Percentiles rank a stretch among this genome's conserved stretches.
Conservation (phyloP, 2,888 invertebrate genomes). For the Tipula lateralis region DNA sequence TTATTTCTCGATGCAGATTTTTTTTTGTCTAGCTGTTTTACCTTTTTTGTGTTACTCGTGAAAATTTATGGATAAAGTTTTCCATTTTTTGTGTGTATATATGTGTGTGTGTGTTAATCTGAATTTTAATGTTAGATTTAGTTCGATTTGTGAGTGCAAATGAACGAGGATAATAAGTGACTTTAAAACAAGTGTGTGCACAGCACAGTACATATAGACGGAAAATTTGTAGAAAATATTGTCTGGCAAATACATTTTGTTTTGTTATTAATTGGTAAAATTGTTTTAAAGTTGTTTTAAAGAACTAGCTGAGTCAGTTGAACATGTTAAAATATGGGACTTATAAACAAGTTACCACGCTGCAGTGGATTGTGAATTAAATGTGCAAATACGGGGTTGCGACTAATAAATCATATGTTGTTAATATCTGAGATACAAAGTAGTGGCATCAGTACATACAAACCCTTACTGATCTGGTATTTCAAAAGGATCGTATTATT, state of each 20-base stretch:
- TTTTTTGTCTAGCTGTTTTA: not conserved
- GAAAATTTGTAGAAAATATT: not conserved
- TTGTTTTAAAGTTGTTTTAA: not conserved
- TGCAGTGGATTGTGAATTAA: too few relatives aligned
- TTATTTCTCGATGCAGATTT: not conserved
- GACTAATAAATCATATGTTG: too few relatives aligned
- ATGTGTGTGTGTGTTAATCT: too few relatives aligned
- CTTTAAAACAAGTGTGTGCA: not conserved
- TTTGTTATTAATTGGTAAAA: not conserved
- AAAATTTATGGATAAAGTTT: slow-evolving; percentile 13
- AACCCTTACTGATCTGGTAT: too few relatives aligned
- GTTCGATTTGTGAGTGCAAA: not conserved
- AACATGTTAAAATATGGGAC: not conserved
- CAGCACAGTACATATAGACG: not conserved
- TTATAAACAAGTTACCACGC: too few relatives aligned
- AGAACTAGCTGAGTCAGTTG: not conserved
- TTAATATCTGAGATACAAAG: too few relatives aligned
- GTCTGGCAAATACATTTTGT: not conserved
- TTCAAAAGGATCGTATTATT: too few relatives aligned
- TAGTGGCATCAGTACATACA: too few relatives aligned
- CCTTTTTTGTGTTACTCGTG: not conserved
- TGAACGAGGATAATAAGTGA: not conserved
- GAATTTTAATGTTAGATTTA: not conserved
- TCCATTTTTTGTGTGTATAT: not conserved
- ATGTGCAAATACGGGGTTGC: too few relatives aligned